These are phyloP conservation scores for Alaudala cheleensis DNA, from an alignment of 2,113 vertebrate species.

Conservation along the genomic window DNA sequence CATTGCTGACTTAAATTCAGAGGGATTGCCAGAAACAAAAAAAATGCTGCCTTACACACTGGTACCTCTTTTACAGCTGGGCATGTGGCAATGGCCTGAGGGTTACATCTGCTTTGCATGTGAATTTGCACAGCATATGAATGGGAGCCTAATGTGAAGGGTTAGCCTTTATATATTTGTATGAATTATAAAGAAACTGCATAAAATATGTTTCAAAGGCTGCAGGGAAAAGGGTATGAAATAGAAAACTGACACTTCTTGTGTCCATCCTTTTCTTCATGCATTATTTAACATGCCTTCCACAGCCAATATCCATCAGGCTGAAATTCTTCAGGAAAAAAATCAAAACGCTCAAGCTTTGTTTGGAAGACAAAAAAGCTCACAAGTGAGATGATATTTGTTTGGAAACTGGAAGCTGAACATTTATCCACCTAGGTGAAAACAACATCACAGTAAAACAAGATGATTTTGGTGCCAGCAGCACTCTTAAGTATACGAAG, in stretches of 20 bases:
- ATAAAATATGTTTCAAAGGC: conserved; percentile 41
- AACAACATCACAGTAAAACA: not conserved
- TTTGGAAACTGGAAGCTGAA: not conserved
- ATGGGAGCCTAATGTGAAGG: not conserved
- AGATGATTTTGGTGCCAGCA: not conserved
- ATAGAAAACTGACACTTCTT: conserved; percentile 32
- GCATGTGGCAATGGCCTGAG: not conserved
- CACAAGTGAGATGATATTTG: not conserved
- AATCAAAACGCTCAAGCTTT: not conserved
- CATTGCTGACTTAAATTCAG: not conserved
- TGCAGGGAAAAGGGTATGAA: conserved; percentile 17
- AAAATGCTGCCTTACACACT: not conserved
- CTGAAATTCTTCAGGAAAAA: conserved; percentile 12
- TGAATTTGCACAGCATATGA: conserved; percentile 12
- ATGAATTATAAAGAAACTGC: conserved; percentile 39
- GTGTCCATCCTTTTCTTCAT: conserved; percentile 32
- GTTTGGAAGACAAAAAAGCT: conserved; percentile 14
- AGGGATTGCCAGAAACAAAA: not conserved
- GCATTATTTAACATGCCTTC: conserved; percentile 40
- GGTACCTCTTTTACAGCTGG: not conserved
- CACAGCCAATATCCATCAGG: conserved; percentile 9
- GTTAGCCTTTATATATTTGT: conserved; percentile 19
- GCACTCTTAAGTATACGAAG: not conserved
- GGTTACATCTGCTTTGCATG: conserved; percentile 41
- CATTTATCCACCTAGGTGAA: not conserved